phyloP scores from a whole-genome alignment of 2,888 invertebrate species.

The Caenorhabditis zanzibari region DNA sequence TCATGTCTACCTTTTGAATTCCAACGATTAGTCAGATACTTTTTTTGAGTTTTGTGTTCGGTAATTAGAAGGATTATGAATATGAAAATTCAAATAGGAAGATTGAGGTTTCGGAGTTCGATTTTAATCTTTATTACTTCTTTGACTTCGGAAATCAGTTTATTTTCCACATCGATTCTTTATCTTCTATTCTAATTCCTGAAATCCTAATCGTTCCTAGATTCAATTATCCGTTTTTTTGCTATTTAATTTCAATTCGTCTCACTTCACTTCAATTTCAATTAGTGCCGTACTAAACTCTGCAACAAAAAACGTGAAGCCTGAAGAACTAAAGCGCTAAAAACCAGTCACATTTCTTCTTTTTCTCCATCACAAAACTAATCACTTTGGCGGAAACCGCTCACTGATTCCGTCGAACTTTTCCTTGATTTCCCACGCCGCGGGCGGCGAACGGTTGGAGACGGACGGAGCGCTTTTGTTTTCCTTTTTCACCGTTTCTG shows the following conservation, averaged over 20 bases:
- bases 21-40: not conserved
- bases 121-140: no score
- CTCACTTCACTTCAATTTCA: conserved; percentile 41
- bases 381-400: conserved; percentile 43
- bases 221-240: not conserved
- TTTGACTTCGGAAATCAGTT: no score
- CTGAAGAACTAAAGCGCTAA: conserved; percentile 31
- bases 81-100: no score
- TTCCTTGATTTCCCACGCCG: conserved; percentile 50
- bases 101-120: no score
- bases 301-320: conserved; percentile 4
- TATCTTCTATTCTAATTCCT: no score
- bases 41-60: not conserved
- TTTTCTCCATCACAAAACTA: conserved; percentile 22
- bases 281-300: conserved; percentile 20
- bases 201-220: not conserved
- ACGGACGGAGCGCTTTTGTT: conserved; percentile 16
- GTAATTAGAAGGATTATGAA: not conserved
- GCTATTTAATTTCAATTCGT: conserved; percentile 20
- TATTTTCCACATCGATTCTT: no score
- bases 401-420: conserved; percentile 45
- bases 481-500: conserved; percentile 20
- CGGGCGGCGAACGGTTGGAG: conserved; percentile 32
- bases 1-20: conserved; percentile 10
- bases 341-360: conserved; percentile 40